phyloP scores from a whole-genome alignment of 2,888 invertebrate genomes.

The Volucella inflata region DNA sequence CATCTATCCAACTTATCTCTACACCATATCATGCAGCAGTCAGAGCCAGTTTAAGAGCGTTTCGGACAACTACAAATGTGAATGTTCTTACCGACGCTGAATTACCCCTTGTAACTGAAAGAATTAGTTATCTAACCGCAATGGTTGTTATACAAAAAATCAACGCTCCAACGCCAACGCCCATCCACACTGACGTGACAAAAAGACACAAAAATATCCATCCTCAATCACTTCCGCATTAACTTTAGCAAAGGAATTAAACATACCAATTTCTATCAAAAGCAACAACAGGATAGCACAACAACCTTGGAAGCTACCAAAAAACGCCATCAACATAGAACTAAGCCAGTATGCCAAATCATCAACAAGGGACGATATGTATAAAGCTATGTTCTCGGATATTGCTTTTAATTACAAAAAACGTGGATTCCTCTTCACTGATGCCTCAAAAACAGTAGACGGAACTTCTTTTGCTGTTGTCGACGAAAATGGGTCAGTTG shows the following conservation, averaged over 20 bases:
- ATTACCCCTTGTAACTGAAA: background rate
- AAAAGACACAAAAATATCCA: too few relatives aligned
- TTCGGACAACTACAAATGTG: conserved; percentile 6
- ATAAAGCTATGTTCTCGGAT: background rate
- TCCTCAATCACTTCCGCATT: conserved; percentile 3
- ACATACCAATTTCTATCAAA: too few relatives aligned
- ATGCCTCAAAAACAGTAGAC: conserved; percentile 7
- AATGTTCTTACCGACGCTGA: conserved; percentile 16
- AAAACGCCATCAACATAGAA: background rate
- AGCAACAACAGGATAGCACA: background rate
- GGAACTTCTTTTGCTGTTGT: background rate
- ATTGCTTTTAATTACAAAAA: background rate
- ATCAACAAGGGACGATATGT: background rate
- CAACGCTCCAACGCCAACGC: too few relatives aligned
- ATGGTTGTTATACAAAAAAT: too few relatives aligned
- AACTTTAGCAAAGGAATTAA: too few relatives aligned
- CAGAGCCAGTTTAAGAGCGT: conserved; percentile 24
- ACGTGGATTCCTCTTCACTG: conserved; percentile 17
- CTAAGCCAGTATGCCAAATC: too few relatives aligned
- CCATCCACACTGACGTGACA: too few relatives aligned
- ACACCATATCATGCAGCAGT: conserved; percentile 17
- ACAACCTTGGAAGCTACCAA: background rate
- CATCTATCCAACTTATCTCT: conserved; percentile 17
- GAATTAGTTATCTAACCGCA: too few relatives aligned
- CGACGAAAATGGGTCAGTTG: conserved; percentile 5